These are phyloP conservation scores for Escarpia spicata DNA, from an alignment of 2,888 invertebrate genomes.

Conservation along the genomic window DNA sequence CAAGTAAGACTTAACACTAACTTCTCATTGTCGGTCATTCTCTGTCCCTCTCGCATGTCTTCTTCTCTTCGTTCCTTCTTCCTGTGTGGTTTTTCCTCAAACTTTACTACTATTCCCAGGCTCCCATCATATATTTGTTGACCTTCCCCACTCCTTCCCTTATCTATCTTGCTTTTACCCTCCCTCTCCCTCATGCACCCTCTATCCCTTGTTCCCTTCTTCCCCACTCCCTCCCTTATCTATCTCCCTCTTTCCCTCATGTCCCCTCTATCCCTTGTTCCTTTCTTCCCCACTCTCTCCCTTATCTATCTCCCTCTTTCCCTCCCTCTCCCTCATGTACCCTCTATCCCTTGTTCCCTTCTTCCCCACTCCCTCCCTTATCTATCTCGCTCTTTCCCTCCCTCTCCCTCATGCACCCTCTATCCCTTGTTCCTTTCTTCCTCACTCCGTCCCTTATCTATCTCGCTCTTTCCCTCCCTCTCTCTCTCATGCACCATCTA, in stretches of 20 bases:
- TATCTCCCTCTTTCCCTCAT: background rate
- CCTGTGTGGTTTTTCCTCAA: background rate
- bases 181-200: background rate
- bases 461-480: background rate
- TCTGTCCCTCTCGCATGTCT: background rate
- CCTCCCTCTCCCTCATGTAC: conserved; percentile 25
- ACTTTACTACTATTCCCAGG: background rate
- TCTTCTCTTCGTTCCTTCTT: background rate
- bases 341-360: background rate
- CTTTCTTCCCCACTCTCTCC: too few species aligned
- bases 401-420: background rate
- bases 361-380: background rate
- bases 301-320: background rate
- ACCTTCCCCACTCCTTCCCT: conserved; percentile 18
- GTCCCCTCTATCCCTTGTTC: background rate
- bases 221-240: background rate
- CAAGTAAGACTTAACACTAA: conserved; percentile 29
- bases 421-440: background rate
- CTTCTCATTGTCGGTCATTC: background rate
- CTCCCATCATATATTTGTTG: background rate
- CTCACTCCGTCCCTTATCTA: background rate
- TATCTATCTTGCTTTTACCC: background rate
- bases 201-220: background rate
- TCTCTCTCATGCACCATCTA: background rate
- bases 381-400: background rate